These are phyloP conservation scores for Sesia bembeciformis DNA, from an alignment of 2,888 invertebrate species.

Conservation along the genomic window DNA sequence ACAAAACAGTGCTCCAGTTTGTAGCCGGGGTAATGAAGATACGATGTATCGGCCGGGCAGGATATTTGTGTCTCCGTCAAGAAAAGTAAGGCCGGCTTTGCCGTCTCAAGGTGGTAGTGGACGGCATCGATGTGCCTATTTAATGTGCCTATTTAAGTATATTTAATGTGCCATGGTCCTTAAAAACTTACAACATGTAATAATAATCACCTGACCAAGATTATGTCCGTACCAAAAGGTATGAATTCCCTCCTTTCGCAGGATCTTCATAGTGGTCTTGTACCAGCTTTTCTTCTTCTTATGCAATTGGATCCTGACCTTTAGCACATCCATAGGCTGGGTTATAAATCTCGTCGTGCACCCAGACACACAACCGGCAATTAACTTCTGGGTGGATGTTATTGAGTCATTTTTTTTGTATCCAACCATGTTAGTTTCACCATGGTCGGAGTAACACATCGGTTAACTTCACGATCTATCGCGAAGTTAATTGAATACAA, in stretches of 20 bases:
- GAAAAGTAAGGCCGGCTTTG: too few relatives aligned
- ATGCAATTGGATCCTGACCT: constrained; percentile 95
- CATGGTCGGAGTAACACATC: neutral
- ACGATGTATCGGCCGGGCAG: too few relatives aligned
- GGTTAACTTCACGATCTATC: neutral
- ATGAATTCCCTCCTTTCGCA: constrained; percentile 84
- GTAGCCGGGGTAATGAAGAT: too few relatives aligned
- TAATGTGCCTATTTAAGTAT: too few relatives aligned
- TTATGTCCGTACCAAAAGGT: constrained; percentile 97
- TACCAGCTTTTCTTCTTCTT: constrained; percentile 74
- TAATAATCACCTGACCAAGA: constrained; percentile 85
- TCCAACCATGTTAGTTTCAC: constrained; percentile 40
- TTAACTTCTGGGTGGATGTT: constrained; percentile 37
- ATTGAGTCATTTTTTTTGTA: constrained; percentile 37
- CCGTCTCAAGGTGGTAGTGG: too few relatives aligned
- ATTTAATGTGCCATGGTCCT: too few relatives aligned
- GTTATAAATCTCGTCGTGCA: constrained; percentile 28
- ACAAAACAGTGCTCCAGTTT: too few relatives aligned
- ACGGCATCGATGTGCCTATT: too few relatives aligned
- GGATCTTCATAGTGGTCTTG: constrained; percentile 81
- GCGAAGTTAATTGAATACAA: neutral
- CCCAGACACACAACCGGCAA: constrained; percentile 47
- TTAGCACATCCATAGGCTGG: constrained; percentile 94
- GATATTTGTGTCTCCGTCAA: too few relatives aligned
- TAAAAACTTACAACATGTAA: neutral